These are phyloP conservation scores for Phaethon lepturus DNA, from an alignment of 2,113 vertebrate genomes.

Conservation along the genomic window DNA sequence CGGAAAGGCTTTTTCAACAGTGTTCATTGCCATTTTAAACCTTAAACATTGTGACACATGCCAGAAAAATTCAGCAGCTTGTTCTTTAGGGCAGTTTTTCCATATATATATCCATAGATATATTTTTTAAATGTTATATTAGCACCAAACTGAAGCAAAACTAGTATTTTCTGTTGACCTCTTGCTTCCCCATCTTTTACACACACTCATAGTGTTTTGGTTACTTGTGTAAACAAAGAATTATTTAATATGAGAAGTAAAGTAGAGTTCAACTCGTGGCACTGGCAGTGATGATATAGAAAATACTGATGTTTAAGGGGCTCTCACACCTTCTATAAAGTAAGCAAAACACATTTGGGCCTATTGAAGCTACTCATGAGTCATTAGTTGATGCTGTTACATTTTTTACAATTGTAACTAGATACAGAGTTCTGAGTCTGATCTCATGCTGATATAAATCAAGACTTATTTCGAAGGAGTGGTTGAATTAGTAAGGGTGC, in stretches of 20 bases:
- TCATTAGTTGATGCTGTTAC: background rate
- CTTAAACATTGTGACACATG: constrained; percentile 71
- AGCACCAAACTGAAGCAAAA: background rate
- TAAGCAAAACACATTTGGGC: background rate
- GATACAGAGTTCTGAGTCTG: background rate
- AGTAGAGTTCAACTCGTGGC: background rate
- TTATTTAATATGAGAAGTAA: background rate
- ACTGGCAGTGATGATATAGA: background rate
- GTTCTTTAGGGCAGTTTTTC: constrained; percentile 44
- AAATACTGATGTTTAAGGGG: background rate
- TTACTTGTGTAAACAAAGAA: background rate
- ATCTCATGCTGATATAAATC: background rate
- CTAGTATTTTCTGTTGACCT: constrained; percentile 9
- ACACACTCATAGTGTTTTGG: background rate
- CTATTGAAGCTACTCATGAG: background rate
- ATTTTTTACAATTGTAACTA: background rate
- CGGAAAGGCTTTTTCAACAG: constrained; percentile 27
- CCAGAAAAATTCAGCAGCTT: constrained; percentile 45
- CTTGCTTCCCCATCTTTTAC: background rate
- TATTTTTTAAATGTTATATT: background rate
- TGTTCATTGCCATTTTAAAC: constrained; percentile 61
- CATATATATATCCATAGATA: background rate
- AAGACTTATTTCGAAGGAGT: background rate
- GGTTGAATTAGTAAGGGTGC: background rate
- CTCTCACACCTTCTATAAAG: background rate